Conservation (phyloP, 2,888 invertebrate species). For the Sphinx pinastri region DNA sequence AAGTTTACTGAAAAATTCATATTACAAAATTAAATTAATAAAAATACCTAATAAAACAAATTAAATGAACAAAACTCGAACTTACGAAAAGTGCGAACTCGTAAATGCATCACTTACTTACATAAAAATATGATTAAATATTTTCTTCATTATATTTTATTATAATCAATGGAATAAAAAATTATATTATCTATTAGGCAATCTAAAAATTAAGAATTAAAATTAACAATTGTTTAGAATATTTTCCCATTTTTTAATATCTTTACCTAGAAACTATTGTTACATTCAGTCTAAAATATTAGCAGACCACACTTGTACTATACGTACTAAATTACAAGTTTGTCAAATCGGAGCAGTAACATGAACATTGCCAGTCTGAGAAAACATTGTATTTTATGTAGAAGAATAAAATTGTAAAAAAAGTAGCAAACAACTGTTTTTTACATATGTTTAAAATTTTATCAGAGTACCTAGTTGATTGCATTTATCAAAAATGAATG, state of each 20-base stretch:
- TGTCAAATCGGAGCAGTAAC: not conserved
- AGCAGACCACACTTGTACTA: conserved; percentile 21
- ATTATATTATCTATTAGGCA: conserved; percentile 23
- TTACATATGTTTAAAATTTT: no score
- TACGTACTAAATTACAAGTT: conserved; percentile 5
- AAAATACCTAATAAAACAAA: conserved; percentile 62
- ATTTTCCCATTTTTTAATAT: conserved; percentile 6
- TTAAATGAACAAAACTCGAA: conserved; percentile 48
- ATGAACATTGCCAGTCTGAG: not conserved
- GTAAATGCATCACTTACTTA: conserved; percentile 66
- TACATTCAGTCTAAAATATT: conserved; percentile 19
- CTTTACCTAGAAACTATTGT: conserved; percentile 12
- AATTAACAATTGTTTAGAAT: conserved; percentile 18
- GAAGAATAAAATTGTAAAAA: not conserved
- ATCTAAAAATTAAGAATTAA: conserved; percentile 21
- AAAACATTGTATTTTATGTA: not conserved
- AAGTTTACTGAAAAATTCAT: conserved; percentile 76
- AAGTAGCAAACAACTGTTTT: not conserved
- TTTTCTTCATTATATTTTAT: conserved; percentile 36
- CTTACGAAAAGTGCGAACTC: conserved; percentile 55
- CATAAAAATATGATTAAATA: conserved; percentile 53
- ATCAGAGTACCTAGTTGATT: no score
- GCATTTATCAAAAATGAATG: no score
- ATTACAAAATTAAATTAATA: conserved; percentile 73
- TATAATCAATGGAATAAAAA: conserved; percentile 35